A percentile compares a stretch with the other conserved stretches of the same genome.
Evolutionary conservation across 2,797 vertebrate species (phyloP).

Genomic region (Pteronotus mesoamericanus): DNA sequence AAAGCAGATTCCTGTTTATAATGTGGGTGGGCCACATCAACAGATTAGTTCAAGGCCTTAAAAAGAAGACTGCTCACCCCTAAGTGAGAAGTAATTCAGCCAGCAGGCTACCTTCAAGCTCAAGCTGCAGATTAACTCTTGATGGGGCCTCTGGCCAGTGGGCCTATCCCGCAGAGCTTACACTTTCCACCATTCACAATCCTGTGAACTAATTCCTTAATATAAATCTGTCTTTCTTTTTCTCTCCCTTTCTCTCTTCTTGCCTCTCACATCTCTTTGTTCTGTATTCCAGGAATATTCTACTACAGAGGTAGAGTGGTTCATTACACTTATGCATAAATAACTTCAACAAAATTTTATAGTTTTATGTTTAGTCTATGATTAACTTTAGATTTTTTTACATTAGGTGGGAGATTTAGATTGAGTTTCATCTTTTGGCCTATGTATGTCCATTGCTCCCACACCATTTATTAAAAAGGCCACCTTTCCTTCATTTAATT

Average conservation of each 20-base stretch:
- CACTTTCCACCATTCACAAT: neutral
- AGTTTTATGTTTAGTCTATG: neutral
- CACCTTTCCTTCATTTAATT: neutral
- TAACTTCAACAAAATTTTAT: neutral
- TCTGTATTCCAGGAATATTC: neutral
- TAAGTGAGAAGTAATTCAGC: neutral
- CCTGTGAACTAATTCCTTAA: neutral
- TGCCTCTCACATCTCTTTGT: neutral
- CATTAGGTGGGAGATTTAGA: neutral
- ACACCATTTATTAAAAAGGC: neutral
- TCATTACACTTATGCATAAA: neutral
- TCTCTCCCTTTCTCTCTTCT: neutral
- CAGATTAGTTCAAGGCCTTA: neutral
- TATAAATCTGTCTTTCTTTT: neutral
- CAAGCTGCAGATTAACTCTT: neutral
- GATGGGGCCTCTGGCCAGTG: neutral
- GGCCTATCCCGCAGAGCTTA: neutral
- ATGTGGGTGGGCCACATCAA: neutral
- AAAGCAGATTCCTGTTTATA: neutral
- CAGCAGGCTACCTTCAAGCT: neutral
- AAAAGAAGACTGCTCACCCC: neutral
- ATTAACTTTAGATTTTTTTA: neutral
- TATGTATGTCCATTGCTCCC: neutral
- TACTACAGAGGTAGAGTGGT: neutral
- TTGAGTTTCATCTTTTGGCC: neutral